Conservation (phyloP, 2,888 invertebrate species). For the Gasteruption jaculator region DNA sequence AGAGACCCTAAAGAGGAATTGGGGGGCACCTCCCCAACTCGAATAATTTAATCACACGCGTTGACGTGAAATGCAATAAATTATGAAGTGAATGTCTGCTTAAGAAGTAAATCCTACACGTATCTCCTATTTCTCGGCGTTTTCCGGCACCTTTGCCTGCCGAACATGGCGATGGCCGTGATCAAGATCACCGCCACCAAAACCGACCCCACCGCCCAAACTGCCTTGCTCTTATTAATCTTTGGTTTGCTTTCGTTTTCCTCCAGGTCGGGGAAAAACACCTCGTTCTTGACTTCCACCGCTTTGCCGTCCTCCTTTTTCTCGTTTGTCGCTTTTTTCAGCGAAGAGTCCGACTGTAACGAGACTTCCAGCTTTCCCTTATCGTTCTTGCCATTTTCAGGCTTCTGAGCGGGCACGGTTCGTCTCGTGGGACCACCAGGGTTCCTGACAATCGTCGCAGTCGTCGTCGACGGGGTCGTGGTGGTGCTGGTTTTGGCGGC, state of each 20-base stretch:
- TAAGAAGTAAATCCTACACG: conserved; percentile 34
- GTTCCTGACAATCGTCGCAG: conserved; percentile 9
- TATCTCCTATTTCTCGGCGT: conserved; percentile 47
- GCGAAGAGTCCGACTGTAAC: too few species aligned
- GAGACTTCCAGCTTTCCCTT: too few species aligned
- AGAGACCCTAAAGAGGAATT: conserved; percentile 6
- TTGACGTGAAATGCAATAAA: neutral
- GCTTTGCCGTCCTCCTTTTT: too few species aligned
- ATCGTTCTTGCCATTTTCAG: too few species aligned
- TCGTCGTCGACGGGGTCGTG: conserved; percentile 19
- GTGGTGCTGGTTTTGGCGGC: conserved; percentile 25
- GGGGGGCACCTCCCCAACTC: neutral
- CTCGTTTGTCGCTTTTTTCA: too few species aligned
- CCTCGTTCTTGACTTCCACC: too few species aligned
- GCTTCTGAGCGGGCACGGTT: too few species aligned
- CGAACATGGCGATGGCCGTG: conserved; percentile 43
- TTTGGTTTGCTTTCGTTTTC: conserved; percentile 27
- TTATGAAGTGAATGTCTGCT: too few species aligned
- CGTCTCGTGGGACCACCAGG: too few species aligned
- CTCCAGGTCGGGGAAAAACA: too few species aligned
- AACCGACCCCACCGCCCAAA: conserved; percentile 41
- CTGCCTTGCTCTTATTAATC: conserved; percentile 39
- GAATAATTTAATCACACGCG: neutral
- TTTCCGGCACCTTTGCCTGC: conserved; percentile 41
- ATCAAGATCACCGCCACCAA: conserved; percentile 39